phyloP scores from a whole-genome alignment of 2,888 invertebrate species.

The Zonitis immaculata region DNA sequence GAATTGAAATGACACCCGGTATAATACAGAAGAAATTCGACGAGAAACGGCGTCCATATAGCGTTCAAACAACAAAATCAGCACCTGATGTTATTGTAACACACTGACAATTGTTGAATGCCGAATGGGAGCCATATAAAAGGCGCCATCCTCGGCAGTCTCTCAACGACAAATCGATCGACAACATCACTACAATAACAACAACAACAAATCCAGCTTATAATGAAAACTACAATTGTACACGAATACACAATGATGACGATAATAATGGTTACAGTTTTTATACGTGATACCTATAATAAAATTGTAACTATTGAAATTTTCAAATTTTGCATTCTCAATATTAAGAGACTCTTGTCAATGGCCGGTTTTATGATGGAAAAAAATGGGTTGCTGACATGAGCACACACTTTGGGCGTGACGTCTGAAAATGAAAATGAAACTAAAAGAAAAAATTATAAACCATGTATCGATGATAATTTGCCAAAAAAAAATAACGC shows the following conservation, averaged over 20 bases:
- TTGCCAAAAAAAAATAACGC: too few species aligned
- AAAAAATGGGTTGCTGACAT: too few species aligned
- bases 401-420: too few species aligned
- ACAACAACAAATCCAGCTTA: constrained; percentile 46
- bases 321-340: not conserved
- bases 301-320: too few species aligned
- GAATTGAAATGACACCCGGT: constrained; percentile 55
- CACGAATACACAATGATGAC: constrained; percentile 41
- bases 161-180: too few species aligned
- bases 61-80: constrained; percentile 80
- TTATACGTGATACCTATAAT: too few species aligned
- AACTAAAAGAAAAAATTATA: too few species aligned
- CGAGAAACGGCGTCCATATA: constrained; percentile 58
- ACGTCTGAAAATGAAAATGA: too few species aligned
- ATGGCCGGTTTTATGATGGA: too few species aligned
- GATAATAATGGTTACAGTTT: too few species aligned
- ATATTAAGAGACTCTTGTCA: not conserved
- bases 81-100: constrained; percentile 88
- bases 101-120: constrained; percentile 68
- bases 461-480: too few species aligned
- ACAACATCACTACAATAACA: constrained; percentile 35
- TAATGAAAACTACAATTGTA: constrained; percentile 24
- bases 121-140: constrained; percentile 60
- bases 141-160: constrained; percentile 54
- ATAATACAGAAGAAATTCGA: constrained; percentile 21